These are phyloP conservation scores for Campylomormyrus numenius DNA, from an alignment of 2,113 vertebrate species.

Conservation along the genomic window DNA sequence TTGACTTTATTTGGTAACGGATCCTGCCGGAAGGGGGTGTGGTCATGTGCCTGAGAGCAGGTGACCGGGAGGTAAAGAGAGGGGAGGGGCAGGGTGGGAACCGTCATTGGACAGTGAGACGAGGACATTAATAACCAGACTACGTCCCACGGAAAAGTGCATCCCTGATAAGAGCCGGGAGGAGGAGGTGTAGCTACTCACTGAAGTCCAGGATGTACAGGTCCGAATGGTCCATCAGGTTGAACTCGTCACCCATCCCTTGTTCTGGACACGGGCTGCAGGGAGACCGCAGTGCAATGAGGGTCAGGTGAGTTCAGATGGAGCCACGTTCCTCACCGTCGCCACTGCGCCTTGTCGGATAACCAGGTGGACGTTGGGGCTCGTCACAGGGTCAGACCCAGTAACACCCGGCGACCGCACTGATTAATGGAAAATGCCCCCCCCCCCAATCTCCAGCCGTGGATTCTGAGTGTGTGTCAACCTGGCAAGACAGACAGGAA, in stretches of 20 bases:
- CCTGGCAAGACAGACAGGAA: not conserved
- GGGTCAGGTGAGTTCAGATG: not conserved
- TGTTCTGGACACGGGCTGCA: slow-evolving; percentile 91
- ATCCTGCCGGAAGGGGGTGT: not conserved
- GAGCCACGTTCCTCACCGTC: not conserved
- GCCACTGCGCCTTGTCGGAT: not conserved
- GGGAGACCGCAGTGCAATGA: slow-evolving; percentile 20
- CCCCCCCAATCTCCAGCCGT: not conserved
- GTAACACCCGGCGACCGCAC: not conserved
- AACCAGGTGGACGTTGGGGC: not conserved
- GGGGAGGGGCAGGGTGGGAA: not conserved
- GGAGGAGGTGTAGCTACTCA: slow-evolving; percentile 57
- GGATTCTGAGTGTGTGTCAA: not conserved
- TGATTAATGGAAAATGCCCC: not conserved
- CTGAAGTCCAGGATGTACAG: slow-evolving; percentile 97
- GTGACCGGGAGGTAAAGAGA: too few relatives aligned
- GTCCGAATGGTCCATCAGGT: slow-evolving; percentile 98
- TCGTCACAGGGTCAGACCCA: not conserved
- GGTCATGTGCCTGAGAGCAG: not conserved
- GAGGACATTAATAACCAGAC: not conserved
- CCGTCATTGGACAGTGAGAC: not conserved
- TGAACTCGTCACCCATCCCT: slow-evolving; percentile 94
- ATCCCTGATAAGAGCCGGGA: not conserved
- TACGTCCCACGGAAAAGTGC: not conserved
- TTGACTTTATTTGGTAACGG: slow-evolving; percentile 24